Conservation (phyloP, 2,797 vertebrate species). For the Helostoma temminkii region DNA sequence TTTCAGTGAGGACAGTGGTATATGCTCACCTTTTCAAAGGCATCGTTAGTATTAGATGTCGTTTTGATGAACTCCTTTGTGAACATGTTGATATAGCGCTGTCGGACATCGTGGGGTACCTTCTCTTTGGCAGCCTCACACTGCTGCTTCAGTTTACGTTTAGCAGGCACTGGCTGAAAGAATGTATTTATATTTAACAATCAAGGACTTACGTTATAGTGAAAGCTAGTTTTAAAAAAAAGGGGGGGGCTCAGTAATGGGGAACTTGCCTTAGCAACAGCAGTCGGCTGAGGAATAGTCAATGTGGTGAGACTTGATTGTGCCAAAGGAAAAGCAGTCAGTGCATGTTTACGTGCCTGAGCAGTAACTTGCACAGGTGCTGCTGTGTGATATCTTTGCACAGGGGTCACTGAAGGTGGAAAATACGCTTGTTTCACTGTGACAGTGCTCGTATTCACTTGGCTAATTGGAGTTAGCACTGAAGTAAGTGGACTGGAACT, state of each 20-base stretch:
- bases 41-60: conserved; percentile 82
- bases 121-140: conserved; percentile 72
- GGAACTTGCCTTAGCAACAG: conserved; percentile 75
- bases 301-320: conserved; percentile 22
- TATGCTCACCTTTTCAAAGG: conserved; percentile 86
- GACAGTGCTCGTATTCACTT: conserved; percentile 2
- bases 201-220: background rate
- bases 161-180: conserved; percentile 64
- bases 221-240: background rate
- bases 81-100: conserved; percentile 85
- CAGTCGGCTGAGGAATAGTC: conserved; percentile 43
- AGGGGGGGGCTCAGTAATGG: background rate
- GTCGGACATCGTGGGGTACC: conserved; percentile 86
- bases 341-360: conserved; percentile 31
- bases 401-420: conserved; percentile 8
- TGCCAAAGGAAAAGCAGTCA: conserved; percentile 14
- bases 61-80: conserved; percentile 86
- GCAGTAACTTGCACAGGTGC: conserved; percentile 62
- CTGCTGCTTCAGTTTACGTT: conserved; percentile 72
- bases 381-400: conserved; percentile 46
- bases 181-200: background rate
- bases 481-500: conserved; percentile 56
- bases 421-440: conserved; percentile 13
- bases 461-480: conserved; percentile 64
- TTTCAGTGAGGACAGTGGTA: background rate